Evolutionary conservation across 2,113 vertebrate genomes (phyloP).

Genomic region (Vulpes vulpes): DNA sequence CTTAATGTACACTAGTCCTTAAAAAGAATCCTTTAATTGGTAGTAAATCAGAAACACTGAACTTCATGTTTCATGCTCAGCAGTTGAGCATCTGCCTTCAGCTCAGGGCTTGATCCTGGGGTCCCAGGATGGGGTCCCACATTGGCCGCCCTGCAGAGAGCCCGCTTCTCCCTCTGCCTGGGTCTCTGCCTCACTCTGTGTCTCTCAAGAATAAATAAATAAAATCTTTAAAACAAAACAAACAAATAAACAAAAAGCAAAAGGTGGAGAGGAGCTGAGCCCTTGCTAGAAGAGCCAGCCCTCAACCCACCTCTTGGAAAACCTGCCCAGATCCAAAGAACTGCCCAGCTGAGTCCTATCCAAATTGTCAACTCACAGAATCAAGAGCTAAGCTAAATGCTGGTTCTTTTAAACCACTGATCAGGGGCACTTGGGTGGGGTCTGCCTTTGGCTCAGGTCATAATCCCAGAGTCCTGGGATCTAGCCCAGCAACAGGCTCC

Average conservation of each 20-base stretch:
- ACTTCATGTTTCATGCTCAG: not conserved
- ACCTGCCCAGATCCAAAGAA: not conserved
- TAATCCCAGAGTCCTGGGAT: not conserved
- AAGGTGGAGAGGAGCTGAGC: not conserved
- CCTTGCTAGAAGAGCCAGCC: not conserved
- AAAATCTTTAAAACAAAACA: too few relatives aligned
- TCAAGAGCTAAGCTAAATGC: conserved; percentile 11
- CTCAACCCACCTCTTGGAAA: not conserved
- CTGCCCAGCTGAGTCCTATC: not conserved
- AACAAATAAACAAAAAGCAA: too few relatives aligned
- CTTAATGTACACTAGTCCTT: not conserved
- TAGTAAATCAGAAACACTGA: conserved; percentile 1
- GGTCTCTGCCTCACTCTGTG: too few relatives aligned
- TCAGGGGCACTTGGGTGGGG: not conserved
- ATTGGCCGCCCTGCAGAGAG: too few relatives aligned
- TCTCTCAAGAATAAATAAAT: too few relatives aligned
- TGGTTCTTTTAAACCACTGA: conserved; percentile 25
- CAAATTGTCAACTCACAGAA: conserved; percentile 21
- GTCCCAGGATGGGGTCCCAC: too few relatives aligned
- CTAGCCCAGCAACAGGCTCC: too few relatives aligned
- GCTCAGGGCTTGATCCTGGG: too few relatives aligned
- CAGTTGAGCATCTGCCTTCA: too few relatives aligned
- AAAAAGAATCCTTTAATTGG: not conserved
- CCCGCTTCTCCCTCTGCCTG: too few relatives aligned
- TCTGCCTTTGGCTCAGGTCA: not conserved